Evolutionary conservation across 2,113 vertebrate genomes (phyloP).

Genomic region (Petroica traversi): DNA sequence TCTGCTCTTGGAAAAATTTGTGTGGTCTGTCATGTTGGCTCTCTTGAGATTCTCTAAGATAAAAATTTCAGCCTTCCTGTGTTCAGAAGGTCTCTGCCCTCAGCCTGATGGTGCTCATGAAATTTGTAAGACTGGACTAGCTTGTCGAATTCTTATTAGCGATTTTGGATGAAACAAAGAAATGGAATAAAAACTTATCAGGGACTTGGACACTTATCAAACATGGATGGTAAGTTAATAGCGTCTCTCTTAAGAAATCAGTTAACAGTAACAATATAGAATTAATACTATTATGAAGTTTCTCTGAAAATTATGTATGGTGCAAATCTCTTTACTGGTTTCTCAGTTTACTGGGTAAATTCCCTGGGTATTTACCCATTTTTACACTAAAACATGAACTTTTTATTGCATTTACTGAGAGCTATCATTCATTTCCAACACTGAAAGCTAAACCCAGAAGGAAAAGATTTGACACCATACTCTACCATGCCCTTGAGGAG

Average conservation of each 20-base stretch:
- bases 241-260: background rate
- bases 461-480: fast-evolving
- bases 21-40: background rate
- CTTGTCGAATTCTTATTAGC: background rate
- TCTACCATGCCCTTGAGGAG: background rate
- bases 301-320: background rate
- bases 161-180: background rate
- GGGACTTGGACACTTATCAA: background rate
- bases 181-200: background rate
- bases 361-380: background rate
- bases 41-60: background rate
- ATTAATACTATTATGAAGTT: background rate
- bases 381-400: background rate
- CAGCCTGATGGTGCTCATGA: background rate
- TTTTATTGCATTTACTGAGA: background rate
- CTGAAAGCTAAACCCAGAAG: background rate
- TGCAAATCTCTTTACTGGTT: background rate
- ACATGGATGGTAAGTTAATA: background rate
- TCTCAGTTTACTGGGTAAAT: background rate
- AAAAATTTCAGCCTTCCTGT: background rate
- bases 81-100: background rate
- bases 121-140: background rate
- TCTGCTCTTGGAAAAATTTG: background rate
- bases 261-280: background rate
- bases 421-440: background rate